phyloP scores from a whole-genome alignment of 2,888 invertebrate genomes.

The Tinea semifulvella region DNA sequence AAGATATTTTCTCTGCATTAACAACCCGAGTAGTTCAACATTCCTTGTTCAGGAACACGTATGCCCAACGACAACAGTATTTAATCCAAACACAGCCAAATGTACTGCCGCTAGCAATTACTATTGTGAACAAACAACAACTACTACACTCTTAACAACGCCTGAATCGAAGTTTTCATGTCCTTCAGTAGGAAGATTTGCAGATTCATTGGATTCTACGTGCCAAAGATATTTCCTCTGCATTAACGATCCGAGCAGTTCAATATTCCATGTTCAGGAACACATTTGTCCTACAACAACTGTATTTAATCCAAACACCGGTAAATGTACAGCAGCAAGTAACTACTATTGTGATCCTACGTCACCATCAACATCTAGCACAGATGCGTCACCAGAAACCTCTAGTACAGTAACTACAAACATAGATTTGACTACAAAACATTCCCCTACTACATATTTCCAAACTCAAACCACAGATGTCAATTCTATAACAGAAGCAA shows the following conservation, averaged over 20 bases:
- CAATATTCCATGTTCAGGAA: slow-evolving; percentile 18
- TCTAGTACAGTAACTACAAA: background rate
- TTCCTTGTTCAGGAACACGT: slow-evolving; percentile 18
- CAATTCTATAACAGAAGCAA: too few species aligned
- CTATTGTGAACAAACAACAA: background rate
- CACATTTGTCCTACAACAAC: slow-evolving; percentile 19
- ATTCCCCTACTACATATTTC: too few species aligned
- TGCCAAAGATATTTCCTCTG: slow-evolving; percentile 53
- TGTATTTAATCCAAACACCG: slow-evolving; percentile 21
- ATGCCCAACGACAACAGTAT: slow-evolving; percentile 21
- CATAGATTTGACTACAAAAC: too few species aligned
- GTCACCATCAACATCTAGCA: too few species aligned
- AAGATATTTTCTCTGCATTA: slow-evolving; percentile 47
- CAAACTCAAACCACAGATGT: too few species aligned
- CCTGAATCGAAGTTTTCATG: slow-evolving; percentile 23
- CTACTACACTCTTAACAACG: background rate
- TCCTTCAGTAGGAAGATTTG: slow-evolving; percentile 40
- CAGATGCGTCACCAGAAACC: too few species aligned
- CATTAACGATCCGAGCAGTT: slow-evolving; percentile 21
- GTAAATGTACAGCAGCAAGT: slow-evolving; percentile 11
- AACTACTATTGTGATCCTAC: too few species aligned
- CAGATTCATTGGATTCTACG: slow-evolving; percentile 34
- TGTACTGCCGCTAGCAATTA: background rate
- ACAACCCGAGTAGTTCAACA: slow-evolving; percentile 11
- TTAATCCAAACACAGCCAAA: slow-evolving; percentile 17